Conservation (phyloP, 2,113 vertebrate species). For the Sardina pilchardus region DNA sequence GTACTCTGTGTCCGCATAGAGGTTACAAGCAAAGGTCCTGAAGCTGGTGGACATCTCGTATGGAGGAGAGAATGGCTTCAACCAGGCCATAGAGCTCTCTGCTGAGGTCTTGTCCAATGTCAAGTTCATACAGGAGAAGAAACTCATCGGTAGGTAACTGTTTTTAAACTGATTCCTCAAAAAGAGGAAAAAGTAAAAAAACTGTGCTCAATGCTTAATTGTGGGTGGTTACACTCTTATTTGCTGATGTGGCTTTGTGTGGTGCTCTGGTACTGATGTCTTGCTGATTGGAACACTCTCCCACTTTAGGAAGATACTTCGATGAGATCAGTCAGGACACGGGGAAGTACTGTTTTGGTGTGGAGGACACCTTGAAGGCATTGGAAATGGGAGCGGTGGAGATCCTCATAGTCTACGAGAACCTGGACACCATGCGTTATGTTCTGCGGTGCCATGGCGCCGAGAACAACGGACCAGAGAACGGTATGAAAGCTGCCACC, state of each 20-base stretch:
- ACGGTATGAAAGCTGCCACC: conserved; percentile 59
- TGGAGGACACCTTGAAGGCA: conserved; percentile 97
- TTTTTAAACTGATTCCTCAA: background rate
- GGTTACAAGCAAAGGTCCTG: conserved; percentile 98
- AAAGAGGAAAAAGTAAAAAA: no score
- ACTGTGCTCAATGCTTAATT: no score
- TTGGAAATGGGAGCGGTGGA: conserved; percentile 99
- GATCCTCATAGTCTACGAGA: conserved; percentile 99
- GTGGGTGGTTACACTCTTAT: background rate
- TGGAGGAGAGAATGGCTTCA: conserved; percentile 98
- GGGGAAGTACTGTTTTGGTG: conserved; percentile 97
- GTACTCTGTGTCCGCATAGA: conserved; percentile 69
- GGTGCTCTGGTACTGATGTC: background rate
- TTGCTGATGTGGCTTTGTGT: background rate
- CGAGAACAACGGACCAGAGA: conserved; percentile 80
- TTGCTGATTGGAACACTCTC: background rate
- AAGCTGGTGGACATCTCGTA: conserved; percentile 99
- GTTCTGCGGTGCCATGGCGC: conserved; percentile 94
- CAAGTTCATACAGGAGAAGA: conserved; percentile 99
- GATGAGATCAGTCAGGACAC: conserved; percentile 99
- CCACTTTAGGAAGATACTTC: conserved; percentile 59
- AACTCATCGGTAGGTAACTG: conserved; percentile 86
- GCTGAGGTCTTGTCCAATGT: conserved; percentile 98
- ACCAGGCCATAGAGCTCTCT: conserved; percentile 98
- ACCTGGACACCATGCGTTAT: conserved; percentile 98